Evolutionary conservation across 2,797 vertebrate species (phyloP).

Genomic region (Furcifer pardalis): DNA sequence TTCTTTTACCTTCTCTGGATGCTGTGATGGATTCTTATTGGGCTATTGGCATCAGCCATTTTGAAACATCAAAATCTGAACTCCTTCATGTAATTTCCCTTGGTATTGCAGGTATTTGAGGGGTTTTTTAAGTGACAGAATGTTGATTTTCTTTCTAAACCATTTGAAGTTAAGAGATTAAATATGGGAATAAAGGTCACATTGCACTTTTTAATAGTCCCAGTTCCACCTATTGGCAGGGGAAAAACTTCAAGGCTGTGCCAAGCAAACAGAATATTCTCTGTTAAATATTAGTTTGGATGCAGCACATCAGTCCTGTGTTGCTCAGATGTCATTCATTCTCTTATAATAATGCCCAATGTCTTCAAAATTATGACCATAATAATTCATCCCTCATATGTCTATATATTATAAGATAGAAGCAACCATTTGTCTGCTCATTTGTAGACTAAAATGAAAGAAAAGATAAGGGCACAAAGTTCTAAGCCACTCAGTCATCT

Average conservation of each 20-base stretch:
- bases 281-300: background rate
- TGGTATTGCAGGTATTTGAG: background rate
- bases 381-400: background rate
- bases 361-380: background rate
- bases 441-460: no score
- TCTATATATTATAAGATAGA: background rate
- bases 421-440: no score
- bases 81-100: background rate
- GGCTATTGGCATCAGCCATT: constrained; percentile 11
- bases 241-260: background rate
- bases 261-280: background rate
- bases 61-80: constrained; percentile 12
- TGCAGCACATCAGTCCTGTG: background rate
- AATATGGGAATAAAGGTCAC: background rate
- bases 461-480: no score
- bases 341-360: background rate
- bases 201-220: background rate
- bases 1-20: constrained; percentile 12
- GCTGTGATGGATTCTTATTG: background rate
- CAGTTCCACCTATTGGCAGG: background rate
- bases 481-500: no score
- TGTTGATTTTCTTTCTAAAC: constrained; percentile 33
- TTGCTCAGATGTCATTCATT: constrained; percentile 17
- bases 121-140: background rate
- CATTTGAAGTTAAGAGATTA: constrained; percentile 17